Conservation (phyloP, 2,797 vertebrate species). For the Meda fulgida region DNA sequence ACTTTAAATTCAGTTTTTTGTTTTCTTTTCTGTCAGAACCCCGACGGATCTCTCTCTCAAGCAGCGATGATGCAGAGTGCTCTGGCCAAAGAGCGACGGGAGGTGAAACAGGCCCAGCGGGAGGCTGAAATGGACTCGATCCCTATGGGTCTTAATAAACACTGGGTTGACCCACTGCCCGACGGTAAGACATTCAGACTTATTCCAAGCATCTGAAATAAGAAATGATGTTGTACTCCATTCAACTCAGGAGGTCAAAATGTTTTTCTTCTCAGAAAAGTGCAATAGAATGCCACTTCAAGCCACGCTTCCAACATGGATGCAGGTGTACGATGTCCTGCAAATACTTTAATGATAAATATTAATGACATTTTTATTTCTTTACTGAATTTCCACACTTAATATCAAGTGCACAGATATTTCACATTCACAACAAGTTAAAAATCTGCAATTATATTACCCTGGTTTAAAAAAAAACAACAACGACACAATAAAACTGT, state of each 20-base stretch:
- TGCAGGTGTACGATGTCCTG: neutral
- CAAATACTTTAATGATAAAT: neutral
- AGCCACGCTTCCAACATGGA: neutral
- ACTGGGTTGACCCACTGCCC: conserved; percentile 98
- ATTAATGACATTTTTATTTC: neutral
- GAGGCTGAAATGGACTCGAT: conserved; percentile 99
- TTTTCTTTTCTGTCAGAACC: conserved; percentile 80
- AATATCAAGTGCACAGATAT: neutral
- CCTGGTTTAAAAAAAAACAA: neutral
- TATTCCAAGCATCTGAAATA: neutral
- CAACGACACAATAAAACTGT: neutral
- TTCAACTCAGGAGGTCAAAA: neutral
- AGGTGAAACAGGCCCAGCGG: conserved; percentile 95
- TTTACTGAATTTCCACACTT: neutral
- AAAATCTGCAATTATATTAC: neutral
- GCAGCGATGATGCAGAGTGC: conserved; percentile 99
- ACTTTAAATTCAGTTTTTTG: neutral
- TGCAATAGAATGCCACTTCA: neutral
- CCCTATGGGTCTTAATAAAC: conserved; percentile 98
- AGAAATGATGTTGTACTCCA: neutral
- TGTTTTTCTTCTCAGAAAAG: neutral
- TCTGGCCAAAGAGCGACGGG: conserved; percentile 92
- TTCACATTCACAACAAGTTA: neutral
- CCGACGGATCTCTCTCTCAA: conserved; percentile 96
- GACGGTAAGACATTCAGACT: conserved; percentile 80